phyloP scores from a whole-genome alignment of 1,140 invertebrate genomes.

The Drosophila setifemur region DNA sequence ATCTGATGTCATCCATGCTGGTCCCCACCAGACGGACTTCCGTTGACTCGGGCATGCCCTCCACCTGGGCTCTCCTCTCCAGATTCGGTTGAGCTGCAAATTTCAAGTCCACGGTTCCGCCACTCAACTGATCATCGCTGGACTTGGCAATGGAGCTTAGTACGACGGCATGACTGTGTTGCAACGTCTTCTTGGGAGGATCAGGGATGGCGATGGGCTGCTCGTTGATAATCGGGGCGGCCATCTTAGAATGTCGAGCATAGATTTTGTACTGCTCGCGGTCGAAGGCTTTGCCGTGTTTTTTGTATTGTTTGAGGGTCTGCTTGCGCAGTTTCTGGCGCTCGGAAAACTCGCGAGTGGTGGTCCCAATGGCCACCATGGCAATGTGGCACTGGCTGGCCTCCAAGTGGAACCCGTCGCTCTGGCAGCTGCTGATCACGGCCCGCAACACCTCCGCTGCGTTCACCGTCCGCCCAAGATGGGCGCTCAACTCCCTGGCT shows the following conservation, averaged over 20 bases:
- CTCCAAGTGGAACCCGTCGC: conserved; percentile 47
- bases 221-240: not conserved
- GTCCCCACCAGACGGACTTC: conserved; percentile 11
- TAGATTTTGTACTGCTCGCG: conserved; percentile 35
- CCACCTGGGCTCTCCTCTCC: not conserved
- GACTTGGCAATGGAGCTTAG: conserved; percentile 36
- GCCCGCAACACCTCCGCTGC: conserved; percentile 28
- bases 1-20: not conserved
- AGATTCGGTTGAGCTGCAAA: not conserved
- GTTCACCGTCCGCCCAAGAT: not conserved
- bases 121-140: conserved; percentile 42
- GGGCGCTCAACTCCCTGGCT: conserved; percentile 7
- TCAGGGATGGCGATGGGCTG: not conserved
- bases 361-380: conserved; percentile 45
- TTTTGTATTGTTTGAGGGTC: conserved; percentile 21
- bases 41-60: conserved; percentile 5
- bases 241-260: conserved; percentile 29
- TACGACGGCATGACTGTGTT: conserved; percentile 2
- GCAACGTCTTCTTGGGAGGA: not conserved
- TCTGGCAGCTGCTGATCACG: conserved; percentile 55
- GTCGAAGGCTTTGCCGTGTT: conserved; percentile 33
- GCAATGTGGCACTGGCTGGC: conserved; percentile 44
- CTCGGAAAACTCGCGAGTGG: not conserved
- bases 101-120: conserved; percentile 37
- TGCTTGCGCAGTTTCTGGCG: conserved; percentile 34